Evolutionary conservation across 2,797 vertebrate species (phyloP).

Genomic region (Austrolebias charrua): DNA sequence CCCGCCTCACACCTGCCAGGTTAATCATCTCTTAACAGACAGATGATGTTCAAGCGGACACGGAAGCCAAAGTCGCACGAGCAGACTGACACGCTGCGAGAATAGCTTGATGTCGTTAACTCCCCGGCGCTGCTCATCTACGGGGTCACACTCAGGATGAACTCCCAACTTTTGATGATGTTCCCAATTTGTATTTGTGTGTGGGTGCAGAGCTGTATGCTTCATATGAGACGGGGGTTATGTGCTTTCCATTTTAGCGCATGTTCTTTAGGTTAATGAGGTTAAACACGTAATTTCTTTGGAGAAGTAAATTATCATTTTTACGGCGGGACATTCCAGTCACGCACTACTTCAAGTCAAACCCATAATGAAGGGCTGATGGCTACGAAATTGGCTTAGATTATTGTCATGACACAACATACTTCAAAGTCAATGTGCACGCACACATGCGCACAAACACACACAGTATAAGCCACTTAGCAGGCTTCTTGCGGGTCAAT

Average conservation of each 20-base stretch:
- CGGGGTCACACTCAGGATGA: slow-evolving; percentile 55
- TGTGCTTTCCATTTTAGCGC: slow-evolving; percentile 61
- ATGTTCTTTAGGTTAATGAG: slow-evolving; percentile 75
- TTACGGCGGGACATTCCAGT: slow-evolving; percentile 72
- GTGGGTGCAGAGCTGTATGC: slow-evolving; percentile 12
- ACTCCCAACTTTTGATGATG: slow-evolving; percentile 63
- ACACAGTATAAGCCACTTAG: slow-evolving; percentile 70
- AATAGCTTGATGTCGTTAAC: slow-evolving; percentile 50
- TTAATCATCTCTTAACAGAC: slow-evolving; percentile 67
- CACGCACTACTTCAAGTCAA: slow-evolving; percentile 77
- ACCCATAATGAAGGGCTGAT: slow-evolving; percentile 78
- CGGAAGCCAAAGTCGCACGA: slow-evolving; percentile 38
- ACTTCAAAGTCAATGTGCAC: slow-evolving; percentile 70
- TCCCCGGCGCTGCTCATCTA: slow-evolving; percentile 53
- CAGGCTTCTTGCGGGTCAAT: slow-evolving; percentile 73
- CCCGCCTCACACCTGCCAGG: slow-evolving; percentile 67
- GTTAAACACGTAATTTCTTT: slow-evolving; percentile 74
- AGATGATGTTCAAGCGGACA: slow-evolving; percentile 49
- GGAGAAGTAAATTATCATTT: slow-evolving; percentile 73
- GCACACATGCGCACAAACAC: slow-evolving; percentile 13
- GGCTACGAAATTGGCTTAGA: slow-evolving; percentile 75
- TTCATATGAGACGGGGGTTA: slow-evolving; percentile 25
- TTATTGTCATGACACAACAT: slow-evolving; percentile 75
- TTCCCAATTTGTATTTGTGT: slow-evolving; percentile 54
- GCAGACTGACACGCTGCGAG: slow-evolving; percentile 25